These are phyloP conservation scores for Amphiduros pacificus DNA, from an alignment of 2,888 invertebrate genomes.

Conservation along the genomic window DNA sequence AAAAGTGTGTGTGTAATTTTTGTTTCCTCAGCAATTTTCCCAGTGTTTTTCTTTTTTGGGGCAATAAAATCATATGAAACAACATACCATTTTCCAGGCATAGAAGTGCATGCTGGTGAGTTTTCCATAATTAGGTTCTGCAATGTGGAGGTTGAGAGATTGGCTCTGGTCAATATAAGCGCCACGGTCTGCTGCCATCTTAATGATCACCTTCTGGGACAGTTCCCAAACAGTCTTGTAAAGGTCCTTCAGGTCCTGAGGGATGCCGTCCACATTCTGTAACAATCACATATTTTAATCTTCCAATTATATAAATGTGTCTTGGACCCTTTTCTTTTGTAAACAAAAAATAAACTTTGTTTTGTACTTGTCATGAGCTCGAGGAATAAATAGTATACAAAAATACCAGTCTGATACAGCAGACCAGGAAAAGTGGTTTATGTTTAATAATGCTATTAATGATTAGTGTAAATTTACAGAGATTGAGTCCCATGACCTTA, in stretches of 20 bases:
- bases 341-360: no score
- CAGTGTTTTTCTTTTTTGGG: background rate
- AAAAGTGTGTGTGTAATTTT: background rate
- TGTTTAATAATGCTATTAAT: no score
- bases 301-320: no score
- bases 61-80: background rate
- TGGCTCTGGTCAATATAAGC: conserved; percentile 99
- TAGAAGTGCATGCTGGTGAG: conserved; percentile 98
- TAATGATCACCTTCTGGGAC: conserved; percentile 85
- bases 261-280: conserved; percentile 77
- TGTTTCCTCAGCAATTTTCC: background rate
- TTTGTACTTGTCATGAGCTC: no score
- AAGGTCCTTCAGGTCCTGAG: conserved; percentile 79
- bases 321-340: no score
- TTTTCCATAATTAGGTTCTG: conserved; percentile 89
- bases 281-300: no score
- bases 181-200: conserved; percentile 97
- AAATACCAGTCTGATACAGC: no score
- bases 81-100: conserved; percentile 82
- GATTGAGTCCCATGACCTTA: no score
- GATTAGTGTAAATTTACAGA: no score
- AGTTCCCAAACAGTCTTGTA: conserved; percentile 99
- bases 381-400: no score
- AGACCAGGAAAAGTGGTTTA: no score
- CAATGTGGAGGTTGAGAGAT: conserved; percentile 95